Evolutionary conservation across 2,797 vertebrate species (phyloP), one percentile per base, ranked within the genome.

Genomic region (Phaenicophaeus curvirostris): DNA sequence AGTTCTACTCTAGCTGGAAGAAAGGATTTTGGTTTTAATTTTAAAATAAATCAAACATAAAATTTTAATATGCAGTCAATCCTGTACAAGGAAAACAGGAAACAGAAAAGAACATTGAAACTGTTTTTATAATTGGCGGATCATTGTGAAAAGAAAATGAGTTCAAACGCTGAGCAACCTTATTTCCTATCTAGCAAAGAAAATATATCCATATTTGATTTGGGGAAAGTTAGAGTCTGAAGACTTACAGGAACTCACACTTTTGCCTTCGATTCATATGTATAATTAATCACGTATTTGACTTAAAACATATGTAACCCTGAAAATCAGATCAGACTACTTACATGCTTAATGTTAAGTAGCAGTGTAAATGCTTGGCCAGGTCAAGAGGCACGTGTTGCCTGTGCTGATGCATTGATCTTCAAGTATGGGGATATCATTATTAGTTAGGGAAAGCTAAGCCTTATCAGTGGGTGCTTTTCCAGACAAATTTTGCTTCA

Each of bases 401-500:
- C 65, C 42, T 31, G 21, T 20, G 59, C 83, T 86, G 61, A 83
- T 58, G 59, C 87, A 9, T 15, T 82, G 87, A 90, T 88, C 69
- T 41, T 39, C 6, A 14, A 68, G 78, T 75, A 39, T 65, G 61
- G 33, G 37, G 61, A 25, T 81, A 31, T 83, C 76, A 15, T 84
- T 30, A 65, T 53, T 39, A 81, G 81, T 76, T 78, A 74, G 71
- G 57, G 55, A 51, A 84, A 50, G 66, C 44, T 77, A 77, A 93
- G 41, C 65, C 68, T 85, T 82, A 73, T 93, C 91, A 91, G 63
- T 37, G 80, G 53, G n/a, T 88, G 33, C 63, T 90, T 91, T 94
- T 94, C 74, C 76, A 92, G 91, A 50, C 37, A 80, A 89, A 73
- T 94, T 89, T 85, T 77, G n/a, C 71, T 93, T 91, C 87, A 67